phyloP scores from a whole-genome alignment of 2,113 vertebrate genomes.

The Beaufortia kweichowensis region DNA sequence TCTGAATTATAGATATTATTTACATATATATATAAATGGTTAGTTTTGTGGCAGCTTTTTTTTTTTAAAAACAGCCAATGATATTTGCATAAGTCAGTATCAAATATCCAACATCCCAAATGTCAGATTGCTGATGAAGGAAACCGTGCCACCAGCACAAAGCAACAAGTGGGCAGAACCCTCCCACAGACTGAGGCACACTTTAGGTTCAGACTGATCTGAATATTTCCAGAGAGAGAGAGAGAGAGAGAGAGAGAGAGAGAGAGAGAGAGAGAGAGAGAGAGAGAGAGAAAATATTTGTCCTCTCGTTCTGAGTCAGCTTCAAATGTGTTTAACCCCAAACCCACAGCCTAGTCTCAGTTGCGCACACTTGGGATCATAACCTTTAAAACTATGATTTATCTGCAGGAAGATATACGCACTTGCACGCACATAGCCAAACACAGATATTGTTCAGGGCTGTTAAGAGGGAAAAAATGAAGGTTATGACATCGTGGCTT shows the following conservation, averaged over 20 bases:
- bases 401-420: conserved; percentile 7
- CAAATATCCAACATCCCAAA: conserved; percentile 27
- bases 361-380: conserved; percentile 45
- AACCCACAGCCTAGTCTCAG: conserved; percentile 50
- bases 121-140: conserved; percentile 30
- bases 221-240: conserved; percentile 68
- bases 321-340: conserved; percentile 60
- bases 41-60: conserved; percentile 13
- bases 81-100: conserved; percentile 24
- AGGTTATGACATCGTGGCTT: conserved; percentile 1
- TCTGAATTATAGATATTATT: no score
- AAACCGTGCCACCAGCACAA: conserved; percentile 43
- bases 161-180: conserved; percentile 45
- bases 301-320: conserved; percentile 72
- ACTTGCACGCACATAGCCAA: neutral
- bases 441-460: neutral
- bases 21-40: neutral
- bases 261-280: conserved; percentile 25
- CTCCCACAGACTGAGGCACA: conserved; percentile 37
- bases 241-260: conserved; percentile 10
- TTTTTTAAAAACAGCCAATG: neutral
- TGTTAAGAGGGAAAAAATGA: neutral
- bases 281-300: conserved; percentile 59
- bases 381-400: conserved; percentile 44
- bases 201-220: conserved; percentile 39